Conservation (phyloP, 2,888 invertebrate genomes). For the Troilus luridus region DNA sequence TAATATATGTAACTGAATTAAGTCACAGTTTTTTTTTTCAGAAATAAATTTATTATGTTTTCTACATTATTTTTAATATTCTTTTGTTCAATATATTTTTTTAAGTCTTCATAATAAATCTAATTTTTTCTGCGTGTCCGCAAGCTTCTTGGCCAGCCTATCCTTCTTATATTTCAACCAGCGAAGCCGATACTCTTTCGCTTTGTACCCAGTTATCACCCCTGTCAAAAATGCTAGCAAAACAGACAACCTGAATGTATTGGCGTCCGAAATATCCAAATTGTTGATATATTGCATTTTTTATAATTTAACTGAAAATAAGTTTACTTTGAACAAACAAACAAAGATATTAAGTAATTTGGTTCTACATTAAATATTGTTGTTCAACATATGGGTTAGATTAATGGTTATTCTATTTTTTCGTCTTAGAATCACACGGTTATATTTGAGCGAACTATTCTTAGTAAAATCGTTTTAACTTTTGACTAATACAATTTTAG, state of each 20-base stretch:
- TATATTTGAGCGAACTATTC: background rate
- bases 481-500: background rate
- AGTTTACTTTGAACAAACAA: background rate
- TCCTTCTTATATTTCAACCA: constrained; percentile 66
- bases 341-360: background rate
- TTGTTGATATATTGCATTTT: background rate
- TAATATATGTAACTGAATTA: background rate
- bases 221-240: constrained; percentile 64
- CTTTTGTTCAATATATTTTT: background rate
- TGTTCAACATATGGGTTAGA: background rate
- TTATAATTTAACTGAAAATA: background rate
- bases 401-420: background rate
- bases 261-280: background rate
- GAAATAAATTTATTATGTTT: background rate
- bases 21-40: background rate
- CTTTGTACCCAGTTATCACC: constrained; percentile 66
- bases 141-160: constrained; percentile 64
- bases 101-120: constrained; percentile 61
- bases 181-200: constrained; percentile 66
- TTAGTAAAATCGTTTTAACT: background rate
- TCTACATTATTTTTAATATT: background rate
- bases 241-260: background rate
- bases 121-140: constrained; percentile 65
- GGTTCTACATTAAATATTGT: background rate
- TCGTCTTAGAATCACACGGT: background rate